phyloP scores from a whole-genome alignment of 2,113 vertebrate species.

The Scortum barcoo region DNA sequence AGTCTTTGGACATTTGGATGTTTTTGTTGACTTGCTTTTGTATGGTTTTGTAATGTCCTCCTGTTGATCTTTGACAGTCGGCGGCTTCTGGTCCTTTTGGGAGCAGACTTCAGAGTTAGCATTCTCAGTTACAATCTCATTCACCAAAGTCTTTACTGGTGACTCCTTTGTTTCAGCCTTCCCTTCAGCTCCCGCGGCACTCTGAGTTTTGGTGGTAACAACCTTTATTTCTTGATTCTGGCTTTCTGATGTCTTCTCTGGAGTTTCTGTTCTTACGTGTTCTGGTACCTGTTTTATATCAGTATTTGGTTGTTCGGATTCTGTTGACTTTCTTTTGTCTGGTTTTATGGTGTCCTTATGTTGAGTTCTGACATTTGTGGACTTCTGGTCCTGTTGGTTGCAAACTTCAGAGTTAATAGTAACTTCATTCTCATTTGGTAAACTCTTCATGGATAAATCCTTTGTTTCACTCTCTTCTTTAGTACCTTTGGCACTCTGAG shows the following conservation, averaged over 20 bases:
- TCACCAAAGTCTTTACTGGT: too few species aligned
- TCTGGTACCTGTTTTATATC: slow-evolving; percentile 1
- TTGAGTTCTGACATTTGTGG: neutral
- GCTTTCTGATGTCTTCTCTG: neutral
- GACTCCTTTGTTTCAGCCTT: too few species aligned
- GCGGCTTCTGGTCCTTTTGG: too few species aligned
- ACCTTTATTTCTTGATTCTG: too few species aligned
- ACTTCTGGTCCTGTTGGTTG: neutral
- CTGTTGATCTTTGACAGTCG: neutral
- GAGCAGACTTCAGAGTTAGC: too few species aligned
- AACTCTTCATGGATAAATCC: neutral
- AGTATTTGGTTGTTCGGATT: neutral
- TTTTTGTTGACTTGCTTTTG: too few species aligned
- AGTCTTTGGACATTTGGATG: neutral
- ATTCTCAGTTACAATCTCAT: too few species aligned
- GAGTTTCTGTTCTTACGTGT: accelerated
- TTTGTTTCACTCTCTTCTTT: slow-evolving; percentile 30
- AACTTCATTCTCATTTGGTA: neutral
- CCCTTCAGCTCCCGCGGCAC: too few species aligned
- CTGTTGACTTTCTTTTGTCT: neutral
- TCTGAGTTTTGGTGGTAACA: too few species aligned
- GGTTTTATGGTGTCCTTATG: neutral
- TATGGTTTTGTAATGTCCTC: too few species aligned
- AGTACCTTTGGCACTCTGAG: neutral
- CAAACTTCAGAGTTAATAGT: neutral